Percentiles rank a stretch among this genome's conserved stretches.
These are phyloP conservation scores for Argya squamiceps DNA, from an alignment of 2,797 vertebrate genomes.

Conservation along the genomic window DNA sequence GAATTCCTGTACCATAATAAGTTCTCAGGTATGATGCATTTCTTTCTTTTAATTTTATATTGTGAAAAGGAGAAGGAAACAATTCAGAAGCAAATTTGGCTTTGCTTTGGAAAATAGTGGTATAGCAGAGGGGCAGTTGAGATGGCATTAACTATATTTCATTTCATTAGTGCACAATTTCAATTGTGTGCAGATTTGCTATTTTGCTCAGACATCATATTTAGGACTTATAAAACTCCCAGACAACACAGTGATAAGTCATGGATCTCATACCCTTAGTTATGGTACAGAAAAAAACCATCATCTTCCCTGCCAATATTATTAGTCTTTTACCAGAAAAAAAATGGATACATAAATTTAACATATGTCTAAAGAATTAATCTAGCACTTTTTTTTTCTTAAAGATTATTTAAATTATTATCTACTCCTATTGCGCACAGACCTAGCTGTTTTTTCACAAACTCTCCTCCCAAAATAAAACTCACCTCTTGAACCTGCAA, in stretches of 20 bases:
- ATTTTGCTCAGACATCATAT: background rate
- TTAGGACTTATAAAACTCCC: background rate
- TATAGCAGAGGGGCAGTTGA: background rate
- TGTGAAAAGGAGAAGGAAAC: background rate
- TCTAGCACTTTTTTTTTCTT: background rate
- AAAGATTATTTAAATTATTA: background rate
- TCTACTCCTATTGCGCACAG: background rate
- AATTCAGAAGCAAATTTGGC: background rate
- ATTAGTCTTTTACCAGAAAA: background rate
- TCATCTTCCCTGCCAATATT: background rate
- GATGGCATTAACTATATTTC: background rate
- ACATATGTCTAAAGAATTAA: fast-evolving
- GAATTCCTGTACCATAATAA: slow-evolving; percentile 97
- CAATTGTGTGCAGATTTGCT: background rate
- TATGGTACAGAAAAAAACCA: background rate
- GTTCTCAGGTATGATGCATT: slow-evolving; percentile 82
- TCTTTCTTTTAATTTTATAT: background rate
- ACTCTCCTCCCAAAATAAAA: background rate
- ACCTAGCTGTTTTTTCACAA: background rate
- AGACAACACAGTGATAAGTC: background rate
- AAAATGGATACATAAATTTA: background rate
- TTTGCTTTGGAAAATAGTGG: background rate
- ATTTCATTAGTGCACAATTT: background rate
- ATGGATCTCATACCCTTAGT: background rate
- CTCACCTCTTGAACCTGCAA: background rate